phyloP scores from a whole-genome alignment of 2,888 invertebrate genomes.

The Belgica antarctica region DNA sequence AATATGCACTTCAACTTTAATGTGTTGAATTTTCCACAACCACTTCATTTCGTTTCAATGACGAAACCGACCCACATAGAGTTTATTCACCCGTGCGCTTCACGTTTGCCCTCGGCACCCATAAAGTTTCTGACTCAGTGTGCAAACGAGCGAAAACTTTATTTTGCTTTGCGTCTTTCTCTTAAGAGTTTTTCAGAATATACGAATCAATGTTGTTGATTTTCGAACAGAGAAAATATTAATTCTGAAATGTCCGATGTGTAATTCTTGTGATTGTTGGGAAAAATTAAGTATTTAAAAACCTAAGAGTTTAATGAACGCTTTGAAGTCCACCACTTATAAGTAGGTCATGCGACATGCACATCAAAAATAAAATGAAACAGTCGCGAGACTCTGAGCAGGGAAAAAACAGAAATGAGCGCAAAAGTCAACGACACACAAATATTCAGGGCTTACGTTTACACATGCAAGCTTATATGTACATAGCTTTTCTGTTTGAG shows the following conservation, averaged over 20 bases:
- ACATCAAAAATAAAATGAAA: not conserved
- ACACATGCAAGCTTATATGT: not conserved
- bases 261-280: too few relatives aligned
- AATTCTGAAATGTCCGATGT: too few relatives aligned
- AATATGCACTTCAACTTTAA: too few relatives aligned
- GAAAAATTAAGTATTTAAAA: too few relatives aligned
- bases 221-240: too few relatives aligned
- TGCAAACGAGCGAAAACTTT: not conserved
- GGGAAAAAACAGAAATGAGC: constrained; percentile 1
- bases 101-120: constrained; percentile 17
- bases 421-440: constrained; percentile 12
- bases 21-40: too few relatives aligned
- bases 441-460: constrained; percentile 10
- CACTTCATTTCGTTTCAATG: constrained; percentile 28
- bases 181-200: too few relatives aligned
- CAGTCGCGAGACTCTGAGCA: not conserved
- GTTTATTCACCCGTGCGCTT: constrained; percentile 16
- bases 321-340: too few relatives aligned
- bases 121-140: not conserved
- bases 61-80: constrained; percentile 21
- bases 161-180: too few relatives aligned
- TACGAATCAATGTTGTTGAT: too few relatives aligned
- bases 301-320: too few relatives aligned
- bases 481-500: too few relatives aligned
- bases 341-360: constrained; percentile 35